Conservation (phyloP, 2,888 invertebrate species). For the Melanchra persicariae region DNA sequence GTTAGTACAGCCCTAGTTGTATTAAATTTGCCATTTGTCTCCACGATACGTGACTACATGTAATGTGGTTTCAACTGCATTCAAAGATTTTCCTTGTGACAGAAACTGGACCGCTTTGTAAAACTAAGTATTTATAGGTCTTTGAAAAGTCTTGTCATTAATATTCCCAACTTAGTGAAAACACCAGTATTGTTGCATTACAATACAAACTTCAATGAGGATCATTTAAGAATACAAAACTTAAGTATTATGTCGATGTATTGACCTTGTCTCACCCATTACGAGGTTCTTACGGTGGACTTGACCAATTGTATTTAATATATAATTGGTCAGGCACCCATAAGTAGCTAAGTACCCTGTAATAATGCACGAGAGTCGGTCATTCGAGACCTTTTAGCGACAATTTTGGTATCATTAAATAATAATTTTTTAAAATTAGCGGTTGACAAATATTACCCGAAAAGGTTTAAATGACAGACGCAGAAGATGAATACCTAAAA, state of each 20-base stretch:
- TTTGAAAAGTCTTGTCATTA: not conserved
- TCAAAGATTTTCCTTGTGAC: not conserved
- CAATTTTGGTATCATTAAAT: conserved; percentile 32
- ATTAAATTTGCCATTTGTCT: not conserved
- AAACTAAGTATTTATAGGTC: not conserved
- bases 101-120: not conserved
- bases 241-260: conserved; percentile 19
- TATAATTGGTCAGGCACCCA: conserved; percentile 43
- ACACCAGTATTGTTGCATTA: conserved; percentile 7
- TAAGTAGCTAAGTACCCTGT: conserved; percentile 51
- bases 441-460: conserved; percentile 12
- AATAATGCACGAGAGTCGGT: conserved; percentile 34
- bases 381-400: conserved; percentile 26
- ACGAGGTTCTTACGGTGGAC: conserved; percentile 36
- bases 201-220: conserved; percentile 9
- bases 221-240: conserved; percentile 25
- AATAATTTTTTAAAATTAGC: conserved; percentile 13
- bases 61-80: not conserved
- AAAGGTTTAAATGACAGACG: not conserved
- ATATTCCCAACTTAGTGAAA: not conserved
- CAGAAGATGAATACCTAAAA: not conserved
- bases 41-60: not conserved
- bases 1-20: not conserved
- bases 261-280: conserved; percentile 49
- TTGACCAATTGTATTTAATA: conserved; percentile 53